These are phyloP conservation scores for Tribolium freemani DNA, from an alignment of 2,888 invertebrate genomes.

Conservation along the genomic window DNA sequence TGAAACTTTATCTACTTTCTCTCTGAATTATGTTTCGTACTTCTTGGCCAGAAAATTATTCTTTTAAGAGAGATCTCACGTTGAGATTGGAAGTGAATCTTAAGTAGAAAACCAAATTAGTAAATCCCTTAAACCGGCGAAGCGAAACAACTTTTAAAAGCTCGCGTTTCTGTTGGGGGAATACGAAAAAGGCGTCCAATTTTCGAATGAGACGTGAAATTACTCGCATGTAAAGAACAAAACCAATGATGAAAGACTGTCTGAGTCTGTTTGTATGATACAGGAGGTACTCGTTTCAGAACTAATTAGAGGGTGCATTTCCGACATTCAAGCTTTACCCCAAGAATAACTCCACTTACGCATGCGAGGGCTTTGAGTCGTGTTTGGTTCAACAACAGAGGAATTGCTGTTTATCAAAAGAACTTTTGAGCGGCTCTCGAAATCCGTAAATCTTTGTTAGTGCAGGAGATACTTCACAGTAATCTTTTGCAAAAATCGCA, in stretches of 20 bases:
- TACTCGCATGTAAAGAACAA: background rate
- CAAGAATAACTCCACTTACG: background rate
- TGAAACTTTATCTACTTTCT: background rate
- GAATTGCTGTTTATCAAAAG: background rate
- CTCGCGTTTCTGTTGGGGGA: slow-evolving; percentile 9
- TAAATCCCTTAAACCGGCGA: slow-evolving; percentile 9
- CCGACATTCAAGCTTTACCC: slow-evolving; percentile 8
- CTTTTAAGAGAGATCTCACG: background rate
- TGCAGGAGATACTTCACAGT: background rate
- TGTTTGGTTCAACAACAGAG: background rate
- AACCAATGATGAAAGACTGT: slow-evolving; percentile 11
- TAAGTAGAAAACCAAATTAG: slow-evolving; percentile 22
- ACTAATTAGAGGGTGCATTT: slow-evolving; percentile 32
- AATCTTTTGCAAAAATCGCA: background rate
- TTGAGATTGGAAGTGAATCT: background rate
- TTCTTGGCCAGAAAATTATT: background rate
- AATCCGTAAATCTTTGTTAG: background rate
- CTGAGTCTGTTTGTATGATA: slow-evolving; percentile 14
- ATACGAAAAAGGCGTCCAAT: slow-evolving; percentile 1
- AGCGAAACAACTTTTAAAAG: slow-evolving; percentile 29
- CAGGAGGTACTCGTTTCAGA: slow-evolving; percentile 18
- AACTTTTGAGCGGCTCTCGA: background rate
- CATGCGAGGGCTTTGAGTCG: background rate
- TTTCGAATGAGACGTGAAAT: slow-evolving; percentile 33
- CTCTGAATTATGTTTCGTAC: background rate